Evolutionary conservation across 2,113 vertebrate genomes (phyloP).

Genomic region (Festucalex cinctus): DNA sequence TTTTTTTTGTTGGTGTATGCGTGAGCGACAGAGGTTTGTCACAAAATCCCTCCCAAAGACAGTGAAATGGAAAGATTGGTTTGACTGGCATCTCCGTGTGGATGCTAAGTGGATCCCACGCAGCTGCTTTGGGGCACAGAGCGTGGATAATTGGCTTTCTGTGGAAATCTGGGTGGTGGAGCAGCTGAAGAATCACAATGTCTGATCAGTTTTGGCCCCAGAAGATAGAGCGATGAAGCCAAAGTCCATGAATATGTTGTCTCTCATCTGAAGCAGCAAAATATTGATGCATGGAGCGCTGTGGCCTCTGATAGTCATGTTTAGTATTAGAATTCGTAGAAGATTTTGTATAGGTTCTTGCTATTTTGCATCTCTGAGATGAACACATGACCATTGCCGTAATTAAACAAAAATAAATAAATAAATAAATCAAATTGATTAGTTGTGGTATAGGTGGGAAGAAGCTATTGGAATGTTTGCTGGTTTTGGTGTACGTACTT

Average conservation of each 20-base stretch:
- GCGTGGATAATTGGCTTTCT: constrained; percentile 46
- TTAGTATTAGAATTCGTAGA: neutral
- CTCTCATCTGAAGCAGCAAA: neutral
- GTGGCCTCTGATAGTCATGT: neutral
- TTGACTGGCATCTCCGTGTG: constrained; percentile 9
- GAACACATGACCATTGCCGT: neutral
- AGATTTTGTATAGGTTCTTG: neutral
- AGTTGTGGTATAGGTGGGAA: too few relatives aligned
- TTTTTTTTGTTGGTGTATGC: constrained; percentile 9
- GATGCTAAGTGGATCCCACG: constrained; percentile 21
- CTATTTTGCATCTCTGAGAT: neutral
- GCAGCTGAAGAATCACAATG: constrained; percentile 48
- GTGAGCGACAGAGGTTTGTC: constrained; percentile 2
- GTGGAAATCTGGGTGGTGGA: constrained; percentile 18
- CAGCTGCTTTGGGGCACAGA: constrained; percentile 16
- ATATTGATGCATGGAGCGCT: neutral
- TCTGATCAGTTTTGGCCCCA: constrained; percentile 45
- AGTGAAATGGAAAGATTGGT: constrained; percentile 21
- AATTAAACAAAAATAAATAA: neutral
- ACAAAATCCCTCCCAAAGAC: neutral
- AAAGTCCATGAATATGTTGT: constrained; percentile 22
- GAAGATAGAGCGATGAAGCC: constrained; percentile 18
- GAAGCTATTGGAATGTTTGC: too few relatives aligned
- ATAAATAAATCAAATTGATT: too few relatives aligned
- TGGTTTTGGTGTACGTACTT: too few relatives aligned